These are phyloP conservation scores for Saguinus midas DNA, from an alignment of 2,113 vertebrate genomes.

Conservation along the genomic window DNA sequence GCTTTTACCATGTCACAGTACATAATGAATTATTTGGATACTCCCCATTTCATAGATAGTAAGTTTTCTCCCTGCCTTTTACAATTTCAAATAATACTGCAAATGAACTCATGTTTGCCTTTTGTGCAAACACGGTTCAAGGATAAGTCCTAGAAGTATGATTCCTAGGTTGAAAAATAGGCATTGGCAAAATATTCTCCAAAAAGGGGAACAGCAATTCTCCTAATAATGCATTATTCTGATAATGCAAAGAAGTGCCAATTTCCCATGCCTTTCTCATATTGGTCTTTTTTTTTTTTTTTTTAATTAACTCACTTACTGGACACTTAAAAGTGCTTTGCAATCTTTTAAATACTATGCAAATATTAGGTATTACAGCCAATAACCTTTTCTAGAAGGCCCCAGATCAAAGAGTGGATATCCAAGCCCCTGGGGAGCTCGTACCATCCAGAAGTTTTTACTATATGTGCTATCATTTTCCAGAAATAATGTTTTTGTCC, in stretches of 20 bases:
- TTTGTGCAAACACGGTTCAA: not conserved
- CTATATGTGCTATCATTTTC: not conserved
- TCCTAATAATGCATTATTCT: not conserved
- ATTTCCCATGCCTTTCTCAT: not conserved
- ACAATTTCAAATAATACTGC: not conserved
- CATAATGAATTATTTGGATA: not conserved
- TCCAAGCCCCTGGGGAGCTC: not conserved
- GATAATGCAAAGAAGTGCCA: not conserved
- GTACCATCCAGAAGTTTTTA: not conserved
- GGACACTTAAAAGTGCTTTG: not conserved
- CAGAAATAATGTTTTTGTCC: constrained; percentile 23
- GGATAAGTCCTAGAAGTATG: not conserved
- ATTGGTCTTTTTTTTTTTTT: not conserved
- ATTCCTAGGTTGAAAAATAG: not conserved
- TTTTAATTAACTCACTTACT: not conserved
- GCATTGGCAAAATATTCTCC: not conserved
- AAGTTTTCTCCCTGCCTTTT: not conserved
- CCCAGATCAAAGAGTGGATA: not conserved
- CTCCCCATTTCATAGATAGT: not conserved
- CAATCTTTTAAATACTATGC: not conserved
- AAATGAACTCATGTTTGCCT: not conserved
- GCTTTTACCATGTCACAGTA: no score
- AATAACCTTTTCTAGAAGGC: not conserved
- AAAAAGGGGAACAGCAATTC: not conserved
- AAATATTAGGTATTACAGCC: not conserved